Conservation (phyloP, 1,140 invertebrate species). For the Diachasma alloeum region DNA sequence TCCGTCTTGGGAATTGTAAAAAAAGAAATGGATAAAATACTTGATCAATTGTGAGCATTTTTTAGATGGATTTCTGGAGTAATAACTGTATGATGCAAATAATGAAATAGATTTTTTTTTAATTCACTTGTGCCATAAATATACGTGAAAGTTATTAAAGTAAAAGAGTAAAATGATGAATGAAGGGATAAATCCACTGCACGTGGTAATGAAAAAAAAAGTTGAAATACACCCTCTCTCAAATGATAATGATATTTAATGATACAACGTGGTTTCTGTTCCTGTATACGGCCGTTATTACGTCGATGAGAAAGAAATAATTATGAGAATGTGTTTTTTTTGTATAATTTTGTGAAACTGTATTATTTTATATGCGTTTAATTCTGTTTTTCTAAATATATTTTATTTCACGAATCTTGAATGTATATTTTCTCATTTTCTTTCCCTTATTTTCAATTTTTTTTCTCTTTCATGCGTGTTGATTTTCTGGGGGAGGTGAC, state of each 20-base stretch:
- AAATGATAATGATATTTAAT: conserved; percentile 44
- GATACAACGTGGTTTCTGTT: conserved; percentile 52
- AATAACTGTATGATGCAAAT: neutral
- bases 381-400: conserved; percentile 65
- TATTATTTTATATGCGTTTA: conserved; percentile 60
- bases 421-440: conserved; percentile 16
- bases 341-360: conserved; percentile 53
- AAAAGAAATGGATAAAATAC: neutral
- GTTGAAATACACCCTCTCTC: conserved; percentile 16
- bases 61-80: neutral
- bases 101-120: conserved; percentile 17
- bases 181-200: neutral
- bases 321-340: conserved; percentile 24
- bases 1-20: neutral
- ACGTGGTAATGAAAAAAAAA: neutral
- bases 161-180: conserved; percentile 17
- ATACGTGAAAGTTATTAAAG: conserved; percentile 20
- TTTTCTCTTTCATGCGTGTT: conserved; percentile 28
- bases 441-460: neutral
- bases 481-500: conserved; percentile 36
- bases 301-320: conserved; percentile 23
- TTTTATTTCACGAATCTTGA: conserved; percentile 57
- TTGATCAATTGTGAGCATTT: neutral
- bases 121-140: conserved; percentile 55
- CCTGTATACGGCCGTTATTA: conserved; percentile 45